Evolutionary conservation across 2,888 invertebrate genomes (phyloP).

Genomic region (Phymatocera aterrima): DNA sequence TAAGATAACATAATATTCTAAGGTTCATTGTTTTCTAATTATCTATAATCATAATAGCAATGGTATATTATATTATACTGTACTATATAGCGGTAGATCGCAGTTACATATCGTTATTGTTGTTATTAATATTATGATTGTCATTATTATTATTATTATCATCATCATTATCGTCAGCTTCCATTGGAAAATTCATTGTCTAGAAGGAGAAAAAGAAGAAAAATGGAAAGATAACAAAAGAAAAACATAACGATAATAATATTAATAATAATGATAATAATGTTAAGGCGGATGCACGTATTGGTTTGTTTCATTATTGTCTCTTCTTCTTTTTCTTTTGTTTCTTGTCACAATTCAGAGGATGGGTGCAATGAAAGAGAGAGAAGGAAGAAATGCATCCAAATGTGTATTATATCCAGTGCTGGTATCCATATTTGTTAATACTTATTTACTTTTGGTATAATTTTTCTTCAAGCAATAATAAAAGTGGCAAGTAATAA

Average conservation of each 20-base stretch:
- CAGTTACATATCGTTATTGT: conserved; percentile 71
- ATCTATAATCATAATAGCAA: background rate
- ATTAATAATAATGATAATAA: too few species aligned
- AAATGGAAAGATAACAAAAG: too few species aligned
- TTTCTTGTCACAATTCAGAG: too few species aligned
- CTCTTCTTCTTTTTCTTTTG: too few species aligned
- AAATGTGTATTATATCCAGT: too few species aligned
- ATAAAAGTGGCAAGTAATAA: conserved; percentile 4
- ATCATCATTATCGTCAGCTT: conserved; percentile 21
- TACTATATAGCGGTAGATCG: conserved; percentile 60
- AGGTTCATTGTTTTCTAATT: background rate
- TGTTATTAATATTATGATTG: conserved; percentile 53
- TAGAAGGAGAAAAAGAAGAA: background rate
- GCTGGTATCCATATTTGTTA: too few species aligned
- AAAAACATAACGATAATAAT: too few species aligned
- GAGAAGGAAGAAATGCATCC: too few species aligned
- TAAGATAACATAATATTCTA: too few species aligned
- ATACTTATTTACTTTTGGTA: background rate
- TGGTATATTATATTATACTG: conserved; percentile 5
- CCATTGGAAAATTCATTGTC: conserved; percentile 17
- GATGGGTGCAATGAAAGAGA: too few species aligned
- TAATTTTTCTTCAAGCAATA: background rate
- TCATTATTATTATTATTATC: conserved; percentile 31
- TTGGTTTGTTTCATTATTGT: too few species aligned
- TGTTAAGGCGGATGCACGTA: too few species aligned